phyloP scores from a whole-genome alignment of 2,797 vertebrate species.

The Pempheris klunzingeri region DNA sequence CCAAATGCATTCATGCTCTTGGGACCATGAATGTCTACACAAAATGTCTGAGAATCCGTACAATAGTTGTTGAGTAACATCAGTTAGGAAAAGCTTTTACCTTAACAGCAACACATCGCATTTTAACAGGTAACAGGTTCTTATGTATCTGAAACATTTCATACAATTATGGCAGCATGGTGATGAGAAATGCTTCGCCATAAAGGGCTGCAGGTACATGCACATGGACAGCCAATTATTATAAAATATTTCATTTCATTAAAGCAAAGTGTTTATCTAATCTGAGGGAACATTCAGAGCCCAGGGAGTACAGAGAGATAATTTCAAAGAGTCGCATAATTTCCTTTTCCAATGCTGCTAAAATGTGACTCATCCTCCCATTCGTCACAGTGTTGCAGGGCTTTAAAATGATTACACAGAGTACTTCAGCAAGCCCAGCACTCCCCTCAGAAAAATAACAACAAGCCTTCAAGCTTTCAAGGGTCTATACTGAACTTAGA shows the following conservation, averaged over 20 bases:
- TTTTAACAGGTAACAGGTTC: constrained; percentile 15
- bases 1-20: neutral
- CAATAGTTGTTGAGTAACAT: neutral
- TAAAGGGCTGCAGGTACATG: constrained; percentile 49
- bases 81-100: neutral
- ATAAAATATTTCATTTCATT: constrained; percentile 62
- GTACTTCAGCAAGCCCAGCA: constrained; percentile 41
- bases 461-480: constrained; percentile 40
- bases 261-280: constrained; percentile 49
- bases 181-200: constrained; percentile 25
- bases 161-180: constrained; percentile 18
- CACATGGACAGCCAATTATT: constrained; percentile 48
- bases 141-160: constrained; percentile 25
- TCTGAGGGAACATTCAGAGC: constrained; percentile 45
- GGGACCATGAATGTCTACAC: neutral
- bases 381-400: constrained; percentile 61
- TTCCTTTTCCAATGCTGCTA: constrained; percentile 52
- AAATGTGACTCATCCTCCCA: constrained; percentile 69
- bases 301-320: constrained; percentile 33
- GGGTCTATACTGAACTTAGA: constrained; percentile 18
- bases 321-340: constrained; percentile 59
- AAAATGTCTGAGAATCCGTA: neutral
- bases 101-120: constrained; percentile 4
- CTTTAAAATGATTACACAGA: constrained; percentile 66
- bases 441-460: constrained; percentile 51